Base-by-base conservation (phyloP, 1,140 invertebrate genomes). In the Meteorus sp. region DNA sequence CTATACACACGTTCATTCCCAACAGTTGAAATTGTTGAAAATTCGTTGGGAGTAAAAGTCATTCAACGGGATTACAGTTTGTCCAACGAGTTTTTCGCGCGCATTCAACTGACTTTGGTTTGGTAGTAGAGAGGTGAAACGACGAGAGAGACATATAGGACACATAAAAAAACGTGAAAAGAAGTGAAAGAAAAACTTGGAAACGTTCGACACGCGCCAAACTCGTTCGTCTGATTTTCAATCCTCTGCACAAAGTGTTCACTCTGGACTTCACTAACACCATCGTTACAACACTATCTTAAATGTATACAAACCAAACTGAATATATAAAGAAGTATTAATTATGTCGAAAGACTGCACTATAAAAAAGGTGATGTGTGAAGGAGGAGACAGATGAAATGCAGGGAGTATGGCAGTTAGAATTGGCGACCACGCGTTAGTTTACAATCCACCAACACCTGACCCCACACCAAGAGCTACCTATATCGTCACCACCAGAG, bases 161-260 rank as follows among this genome's bases (percentile, higher is more conserved):
- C n/a, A n/a, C n/a, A n/a, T n/a, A n/a, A n/a, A n/a, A n/a, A n/a
- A n/a, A n/a, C n/a, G n/a, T n/a, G n/a, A n/a, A n/a, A n/a, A n/a
- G n/a, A n/a, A n/a, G n/a, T n/a, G n/a, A 19, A 13, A 19, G 20
- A 15, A n/a, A 44, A 56, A 56, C 41, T 56, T 56, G 54, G 43
- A 29, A 56, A 56, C 41, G 54, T 56, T 56, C 54, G 54, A 56
- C 54, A 56, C 54, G 54, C 54, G 54, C 54, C 41, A 56, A 56
- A 56, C 54, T 56, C 54, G 47, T 56, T 47, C 54, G 54, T 56
- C 17, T 9, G n/a, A 39, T 39, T 39, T 11, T 15, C 35, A 39
- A 39, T 39, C 35, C 35, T 11, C 35, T 13, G 35, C 35, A n/a
- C n/a, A n/a, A n/a, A n/a, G n/a, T n/a, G n/a, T n/a, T n/a, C n/a